phyloP scores from a whole-genome alignment of 2,888 invertebrate genomes.

The Hololepta plana region DNA sequence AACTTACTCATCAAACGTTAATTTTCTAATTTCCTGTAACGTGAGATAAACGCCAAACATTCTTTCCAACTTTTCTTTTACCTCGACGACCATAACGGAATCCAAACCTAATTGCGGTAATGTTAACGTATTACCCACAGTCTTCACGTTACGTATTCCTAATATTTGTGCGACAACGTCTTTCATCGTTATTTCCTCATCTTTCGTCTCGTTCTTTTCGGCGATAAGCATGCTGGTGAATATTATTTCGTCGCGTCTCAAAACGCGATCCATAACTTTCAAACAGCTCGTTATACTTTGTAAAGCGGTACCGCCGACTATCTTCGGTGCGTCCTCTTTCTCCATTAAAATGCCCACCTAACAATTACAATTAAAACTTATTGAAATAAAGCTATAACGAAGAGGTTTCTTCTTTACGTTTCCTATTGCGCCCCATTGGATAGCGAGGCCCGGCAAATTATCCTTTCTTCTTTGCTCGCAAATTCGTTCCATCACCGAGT shows the following conservation, averaged over 20 bases:
- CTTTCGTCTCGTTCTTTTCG: conserved; percentile 50
- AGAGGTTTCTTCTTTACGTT: conserved; percentile 44
- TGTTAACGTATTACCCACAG: conserved; percentile 46
- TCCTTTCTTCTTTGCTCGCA: conserved; percentile 47
- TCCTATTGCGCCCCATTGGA: conserved; percentile 81
- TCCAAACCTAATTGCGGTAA: conserved; percentile 89
- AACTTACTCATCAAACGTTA: conserved; percentile 62
- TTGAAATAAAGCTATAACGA: too few species aligned
- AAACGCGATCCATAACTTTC: conserved; percentile 39
- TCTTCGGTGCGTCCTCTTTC: conserved; percentile 19
- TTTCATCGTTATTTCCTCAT: too few species aligned
- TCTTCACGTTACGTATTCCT: conserved; percentile 48
- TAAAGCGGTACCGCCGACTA: conserved; percentile 34
- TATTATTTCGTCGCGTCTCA: conserved; percentile 41
- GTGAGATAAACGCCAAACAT: conserved; percentile 75
- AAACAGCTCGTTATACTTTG: conserved; percentile 42
- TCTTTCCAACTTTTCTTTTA: conserved; percentile 76
- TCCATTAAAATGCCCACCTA: conserved; percentile 37
- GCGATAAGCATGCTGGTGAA: conserved; percentile 68
- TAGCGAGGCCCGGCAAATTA: conserved; percentile 57
- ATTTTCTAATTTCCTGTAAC: conserved; percentile 64
- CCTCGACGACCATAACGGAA: conserved; percentile 91
- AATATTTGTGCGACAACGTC: conserved; percentile 45
- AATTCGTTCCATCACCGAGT: conserved; percentile 70
- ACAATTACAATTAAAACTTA: neutral